Evolutionary conservation across 2,113 vertebrate species (phyloP).

Genomic region (Tachycineta bicolor): DNA sequence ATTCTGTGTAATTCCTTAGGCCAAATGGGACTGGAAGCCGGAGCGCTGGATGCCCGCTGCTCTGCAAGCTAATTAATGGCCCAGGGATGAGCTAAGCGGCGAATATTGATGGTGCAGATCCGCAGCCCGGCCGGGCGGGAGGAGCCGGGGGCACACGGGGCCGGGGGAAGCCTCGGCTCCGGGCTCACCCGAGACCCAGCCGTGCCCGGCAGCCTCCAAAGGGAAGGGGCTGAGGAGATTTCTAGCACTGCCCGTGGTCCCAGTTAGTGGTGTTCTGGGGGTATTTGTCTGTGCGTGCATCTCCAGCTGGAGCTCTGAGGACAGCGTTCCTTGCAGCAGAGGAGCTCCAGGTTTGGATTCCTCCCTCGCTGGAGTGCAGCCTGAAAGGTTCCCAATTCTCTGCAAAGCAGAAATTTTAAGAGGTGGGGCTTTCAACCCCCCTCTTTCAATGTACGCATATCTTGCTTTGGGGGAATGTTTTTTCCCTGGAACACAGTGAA

Average conservation of each 20-base stretch:
- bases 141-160: not conserved
- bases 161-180: rapidly evolving
- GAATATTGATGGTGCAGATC: not conserved
- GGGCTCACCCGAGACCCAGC: not conserved
- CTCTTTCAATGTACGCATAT: rapidly evolving
- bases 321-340: not conserved
- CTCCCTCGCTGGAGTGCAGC: not conserved
- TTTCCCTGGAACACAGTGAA: not conserved
- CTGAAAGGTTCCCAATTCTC: not conserved
- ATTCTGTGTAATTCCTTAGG: not conserved
- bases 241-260: not conserved
- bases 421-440: not conserved
- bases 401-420: not conserved
- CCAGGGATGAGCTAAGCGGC: not conserved
- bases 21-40: not conserved
- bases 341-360: not conserved
- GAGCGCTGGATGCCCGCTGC: not conserved
- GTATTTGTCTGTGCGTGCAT: rapidly evolving
- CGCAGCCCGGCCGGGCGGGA: not conserved
- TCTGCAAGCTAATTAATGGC: not conserved
- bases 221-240: not conserved
- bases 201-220: rapidly evolving
- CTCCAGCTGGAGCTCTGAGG: not conserved
- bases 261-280: not conserved
- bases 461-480: not conserved